Evolutionary conservation across 2,888 invertebrate species (phyloP), one percentile per base, ranked within the genome.

Genomic region (Trilocha varians): DNA sequence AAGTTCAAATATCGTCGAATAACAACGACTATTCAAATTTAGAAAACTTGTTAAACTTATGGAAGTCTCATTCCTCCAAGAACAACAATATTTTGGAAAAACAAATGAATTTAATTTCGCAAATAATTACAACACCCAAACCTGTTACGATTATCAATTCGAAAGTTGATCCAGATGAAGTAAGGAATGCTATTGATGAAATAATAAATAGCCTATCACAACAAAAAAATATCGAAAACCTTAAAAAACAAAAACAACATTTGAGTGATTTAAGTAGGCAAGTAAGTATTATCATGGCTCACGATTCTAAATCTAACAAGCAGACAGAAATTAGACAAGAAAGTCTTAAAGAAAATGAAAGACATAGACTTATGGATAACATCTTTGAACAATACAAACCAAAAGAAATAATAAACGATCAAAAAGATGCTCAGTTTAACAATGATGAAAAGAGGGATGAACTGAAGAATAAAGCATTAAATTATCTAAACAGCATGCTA

Each of bases 401-500:
- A 9, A 25, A 1, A 25, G 8, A 11, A 25, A 11, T 9, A 9
- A 25, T 25, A 11, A 25, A 25, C 25, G 25, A 25, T 25, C 6
- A 25, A 6, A 25, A 11, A 25, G 5, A 5, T 5, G 25, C 11
- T 11, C 8, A 25, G 11, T 11, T 25, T 2, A 25, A 25, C 3
- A 11, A 6, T 25, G 25, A 25, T 9, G 8, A 25, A 25, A 25
- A 25, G 11, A 25, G 25, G 11, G 11, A 6, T 5, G 25, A 25
- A 25, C 13, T 40, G 8, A 40, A 36, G 15, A 36, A 16, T 35
- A 36, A 40, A n/a, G 35, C 32, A 17, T 14, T 35, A 6, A 35
- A 40, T 14, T 40, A 36, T n/a, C 11, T 40, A 6, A 40, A 32
- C 16, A n/a, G 36, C 15, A 18, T 36, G 25, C 14, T 40, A 25